phyloP scores from a whole-genome alignment of 2,888 invertebrate species.

The Elysia crispata region DNA sequence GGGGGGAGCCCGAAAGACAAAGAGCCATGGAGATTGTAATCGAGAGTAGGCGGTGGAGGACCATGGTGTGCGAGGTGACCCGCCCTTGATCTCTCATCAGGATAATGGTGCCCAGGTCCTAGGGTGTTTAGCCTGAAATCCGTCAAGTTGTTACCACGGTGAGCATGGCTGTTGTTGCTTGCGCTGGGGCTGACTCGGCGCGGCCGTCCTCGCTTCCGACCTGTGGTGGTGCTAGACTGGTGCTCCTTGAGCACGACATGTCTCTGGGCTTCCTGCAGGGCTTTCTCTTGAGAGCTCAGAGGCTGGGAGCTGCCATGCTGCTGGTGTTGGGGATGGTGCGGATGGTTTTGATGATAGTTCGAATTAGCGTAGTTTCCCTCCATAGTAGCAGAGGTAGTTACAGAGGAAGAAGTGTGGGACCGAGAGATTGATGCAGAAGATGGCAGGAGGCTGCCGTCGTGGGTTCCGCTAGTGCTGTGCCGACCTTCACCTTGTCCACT shows the following conservation, averaged over 20 bases:
- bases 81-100: not conserved
- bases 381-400: not conserved
- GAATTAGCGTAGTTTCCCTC: not conserved
- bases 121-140: not conserved
- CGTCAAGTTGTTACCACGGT: not conserved
- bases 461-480: not conserved
- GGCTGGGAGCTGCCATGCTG: not conserved
- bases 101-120: not conserved
- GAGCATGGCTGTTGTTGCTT: constrained; percentile 5
- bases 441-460: not conserved
- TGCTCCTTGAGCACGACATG: constrained; percentile 42
- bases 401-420: not conserved
- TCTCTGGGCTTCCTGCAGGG: constrained; percentile 39
- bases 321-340: too few species aligned
- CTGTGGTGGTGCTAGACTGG: constrained; percentile 34
- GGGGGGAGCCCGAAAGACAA: not conserved
- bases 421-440: not conserved
- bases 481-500: not conserved
- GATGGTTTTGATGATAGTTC: not conserved
- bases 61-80: not conserved
- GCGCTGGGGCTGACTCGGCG: constrained; percentile 29
- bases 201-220: constrained; percentile 43
- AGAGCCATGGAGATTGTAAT: constrained; percentile 25
- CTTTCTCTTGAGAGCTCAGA: not conserved
- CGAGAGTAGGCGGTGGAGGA: constrained; percentile 12